Base-by-base conservation (phyloP, 2,888 invertebrate species). In the Autographa pulchrina region DNA sequence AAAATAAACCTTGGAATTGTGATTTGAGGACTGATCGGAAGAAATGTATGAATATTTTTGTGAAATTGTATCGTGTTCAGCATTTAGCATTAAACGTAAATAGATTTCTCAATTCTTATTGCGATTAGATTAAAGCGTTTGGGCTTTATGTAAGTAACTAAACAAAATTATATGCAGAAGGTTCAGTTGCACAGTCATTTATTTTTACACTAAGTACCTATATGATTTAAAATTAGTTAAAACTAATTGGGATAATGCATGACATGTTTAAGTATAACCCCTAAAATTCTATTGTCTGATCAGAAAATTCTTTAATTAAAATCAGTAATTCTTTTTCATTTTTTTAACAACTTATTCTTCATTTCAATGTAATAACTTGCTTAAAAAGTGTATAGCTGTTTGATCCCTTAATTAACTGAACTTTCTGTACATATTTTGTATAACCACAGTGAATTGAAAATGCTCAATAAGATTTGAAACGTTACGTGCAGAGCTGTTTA, bases 381-480 rank as follows among this genome's bases (percentile, higher is more conserved):
- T 38, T 11, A 38, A 35, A 38, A 38, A 38, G 38, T 38, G 38
- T 35, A 38, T 5, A 35, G 7, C 5, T 6, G 2, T 0, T 38
- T 2, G 11, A 11, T 38, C 11, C 11, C 11, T 38, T 38, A 11
- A 38, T 38, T 38, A 2, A 38, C 11, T 64, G 54, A 35, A n/a
- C 14, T 35, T 79, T 70, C 64, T 76, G 62, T 14, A 56, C 2
- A 0, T 61, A 38, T 4, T 54, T n/a, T 18, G 20, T 56, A 7
- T 59, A 3, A 62, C 48, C 48, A 18, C 32, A 58, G 59, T 52
- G 72, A 81, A 78, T 72, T 74, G 70, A 66, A 77, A 71, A 31
- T 68, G 75, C 84, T 83, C 73, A 78, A 81, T 54, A 58, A 18
- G 8, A 56, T 56, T 67, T 61, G 64, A 68, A 73, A 32, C 43